A percentile compares a stretch with the other conserved stretches of the same genome.
Conservation (phyloP, 64 coral and sea anemone genomes). For the Actinia equina region DNA sequence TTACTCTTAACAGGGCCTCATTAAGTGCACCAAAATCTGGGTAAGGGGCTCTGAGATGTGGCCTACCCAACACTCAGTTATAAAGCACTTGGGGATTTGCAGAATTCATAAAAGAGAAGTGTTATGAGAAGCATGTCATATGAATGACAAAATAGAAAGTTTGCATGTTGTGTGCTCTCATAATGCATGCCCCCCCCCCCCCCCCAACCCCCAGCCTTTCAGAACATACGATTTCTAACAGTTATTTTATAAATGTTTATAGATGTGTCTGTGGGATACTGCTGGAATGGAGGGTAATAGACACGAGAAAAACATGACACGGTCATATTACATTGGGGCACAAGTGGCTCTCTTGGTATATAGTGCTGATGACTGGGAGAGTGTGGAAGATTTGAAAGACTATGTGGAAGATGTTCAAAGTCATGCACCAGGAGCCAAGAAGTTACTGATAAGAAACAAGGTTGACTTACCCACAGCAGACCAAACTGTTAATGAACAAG, state of each 20-base stretch:
- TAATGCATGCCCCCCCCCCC: too few relatives aligned
- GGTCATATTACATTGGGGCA: slow-evolving; percentile 25
- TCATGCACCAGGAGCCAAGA: slow-evolving; percentile 29
- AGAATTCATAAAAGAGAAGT: too few relatives aligned
- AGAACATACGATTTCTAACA: too few relatives aligned
- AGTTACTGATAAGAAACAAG: slow-evolving; percentile 53
- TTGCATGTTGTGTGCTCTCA: too few relatives aligned
- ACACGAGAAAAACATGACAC: slow-evolving; percentile 17
- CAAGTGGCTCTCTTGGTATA: slow-evolving; percentile 44
- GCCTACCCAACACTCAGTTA: too few relatives aligned
- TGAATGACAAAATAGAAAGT: too few relatives aligned
- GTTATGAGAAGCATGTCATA: too few relatives aligned
- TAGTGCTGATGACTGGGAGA: slow-evolving; percentile 7
- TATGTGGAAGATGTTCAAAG: slow-evolving; percentile 7
- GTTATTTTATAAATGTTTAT: not conserved
- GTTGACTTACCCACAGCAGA: slow-evolving; percentile 30
- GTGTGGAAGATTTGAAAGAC: slow-evolving; percentile 15
- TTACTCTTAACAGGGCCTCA: too few relatives aligned
- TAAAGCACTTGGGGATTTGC: too few relatives aligned
- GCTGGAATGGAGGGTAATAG: slow-evolving; percentile 26
- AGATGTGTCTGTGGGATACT: slow-evolving; percentile 45
- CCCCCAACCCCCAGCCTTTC: too few relatives aligned
- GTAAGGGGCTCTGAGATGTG: too few relatives aligned
- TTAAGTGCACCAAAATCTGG: too few relatives aligned
- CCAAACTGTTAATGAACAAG: slow-evolving; percentile 9